Conservation (phyloP, 2,113 vertebrate species). For the Theropithecus gelada region DNA sequence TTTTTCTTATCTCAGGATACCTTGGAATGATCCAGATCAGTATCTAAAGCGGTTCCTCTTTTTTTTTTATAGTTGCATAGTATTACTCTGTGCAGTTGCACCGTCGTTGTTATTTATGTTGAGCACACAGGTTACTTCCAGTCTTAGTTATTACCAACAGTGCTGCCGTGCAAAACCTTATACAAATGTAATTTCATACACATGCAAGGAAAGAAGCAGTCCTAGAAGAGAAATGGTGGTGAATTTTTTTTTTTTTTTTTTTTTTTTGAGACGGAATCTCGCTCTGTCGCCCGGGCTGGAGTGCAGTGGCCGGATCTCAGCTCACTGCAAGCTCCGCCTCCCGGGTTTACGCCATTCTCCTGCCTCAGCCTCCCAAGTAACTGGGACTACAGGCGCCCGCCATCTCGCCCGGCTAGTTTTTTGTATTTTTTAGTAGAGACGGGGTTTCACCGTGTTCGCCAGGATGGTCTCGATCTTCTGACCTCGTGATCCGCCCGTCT, state of each 20-base stretch:
- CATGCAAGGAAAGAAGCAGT: background rate
- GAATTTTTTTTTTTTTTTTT: background rate
- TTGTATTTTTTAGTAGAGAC: no score
- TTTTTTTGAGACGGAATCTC: no score
- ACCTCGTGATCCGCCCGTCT: no score
- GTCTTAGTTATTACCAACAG: background rate
- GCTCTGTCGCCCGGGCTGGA: no score
- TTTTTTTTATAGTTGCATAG: background rate
- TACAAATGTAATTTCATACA: background rate
- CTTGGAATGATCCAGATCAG: background rate
- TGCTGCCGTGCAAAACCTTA: background rate
- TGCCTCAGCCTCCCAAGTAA: no score
- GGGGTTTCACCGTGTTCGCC: no score
- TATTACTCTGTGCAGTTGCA: background rate
- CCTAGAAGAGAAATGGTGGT: background rate
- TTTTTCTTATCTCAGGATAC: background rate
- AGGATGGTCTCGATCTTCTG: no score
- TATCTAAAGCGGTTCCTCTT: background rate
- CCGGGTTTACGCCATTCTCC: no score
- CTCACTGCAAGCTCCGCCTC: no score
- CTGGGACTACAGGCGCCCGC: no score
- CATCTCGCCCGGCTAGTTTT: no score
- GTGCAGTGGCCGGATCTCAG: no score
- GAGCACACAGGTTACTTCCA: background rate
- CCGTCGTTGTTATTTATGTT: background rate